Evolutionary conservation across 2,113 vertebrate species (phyloP), one percentile per base, ranked within the genome.

Genomic region (Apteryx owenii): DNA sequence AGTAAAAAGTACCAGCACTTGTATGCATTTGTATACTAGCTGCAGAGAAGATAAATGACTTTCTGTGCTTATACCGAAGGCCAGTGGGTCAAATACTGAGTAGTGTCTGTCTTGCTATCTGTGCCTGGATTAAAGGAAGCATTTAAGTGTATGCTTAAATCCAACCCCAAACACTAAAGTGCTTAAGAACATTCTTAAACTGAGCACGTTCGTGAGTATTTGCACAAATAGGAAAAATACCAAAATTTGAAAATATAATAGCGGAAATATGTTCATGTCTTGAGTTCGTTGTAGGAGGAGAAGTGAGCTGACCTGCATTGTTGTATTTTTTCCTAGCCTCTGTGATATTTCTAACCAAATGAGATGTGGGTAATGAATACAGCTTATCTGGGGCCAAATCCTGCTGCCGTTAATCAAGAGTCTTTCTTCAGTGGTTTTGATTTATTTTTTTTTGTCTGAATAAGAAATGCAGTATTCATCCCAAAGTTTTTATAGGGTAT

Each of bases 21-120:
- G 60, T 88, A 42, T 73, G 76, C 68, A 11, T 83, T 85, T 60
- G 68, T 61, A 14, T 42, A 61, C 17, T 46, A 78, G 85, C 96
- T 65, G 0, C 64, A 60, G 91, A 82, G 93, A 83, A 79, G 95
- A 81, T 15, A 95, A 95, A 93, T 28, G 91, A 82, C 76, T 93
- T 85, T 71, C 71, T 95, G 88, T 95, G 91, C 89, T 97, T 69
- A 7, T 15, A 11, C 64, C 44, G 61, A 22, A 84, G 96, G 94
- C 94, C 96, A 93, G 46, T 42, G 79, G 96, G 95, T 95, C 91
- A 95, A 83, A 84, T 33, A 93, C 79, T 85, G 91, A 94, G 93
- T 36, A 79, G 89, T 0, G 40, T 89, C 91, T 91, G 89, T 91
- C 72, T 94, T 88, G 78, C 80, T 93, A 3, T 83, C 68, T 78